Conservation (phyloP, 1,140 invertebrate genomes). For the Heliconius himera region DNA sequence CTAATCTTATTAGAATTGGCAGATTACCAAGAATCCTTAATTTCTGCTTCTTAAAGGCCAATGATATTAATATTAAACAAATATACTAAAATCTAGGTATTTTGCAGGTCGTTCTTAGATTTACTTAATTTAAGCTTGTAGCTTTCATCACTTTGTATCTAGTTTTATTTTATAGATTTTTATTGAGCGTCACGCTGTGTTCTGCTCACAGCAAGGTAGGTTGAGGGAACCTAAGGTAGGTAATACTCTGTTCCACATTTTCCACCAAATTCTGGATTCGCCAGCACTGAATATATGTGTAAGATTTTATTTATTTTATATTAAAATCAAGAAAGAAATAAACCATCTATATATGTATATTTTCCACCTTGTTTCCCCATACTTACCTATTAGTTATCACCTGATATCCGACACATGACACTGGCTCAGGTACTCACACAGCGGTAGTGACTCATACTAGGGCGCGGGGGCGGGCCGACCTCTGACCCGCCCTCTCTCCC, state of each 20-base stretch:
- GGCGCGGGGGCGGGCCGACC: conserved; percentile 28
- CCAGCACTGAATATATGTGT: too few relatives aligned
- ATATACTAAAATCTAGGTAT: not conserved
- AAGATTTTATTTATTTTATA: not conserved
- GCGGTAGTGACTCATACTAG: not conserved
- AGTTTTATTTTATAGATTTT: too few relatives aligned
- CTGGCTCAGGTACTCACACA: conserved; percentile 25
- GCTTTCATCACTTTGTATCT: too few relatives aligned
- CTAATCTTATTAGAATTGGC: not conserved
- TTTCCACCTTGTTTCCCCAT: not conserved
- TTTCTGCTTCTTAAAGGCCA: not conserved
- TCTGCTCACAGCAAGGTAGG: too few relatives aligned
- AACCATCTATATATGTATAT: not conserved
- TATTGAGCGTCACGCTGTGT: too few relatives aligned
- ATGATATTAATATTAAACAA: not conserved
- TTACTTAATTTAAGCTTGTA: not conserved
- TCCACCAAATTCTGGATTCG: too few relatives aligned
- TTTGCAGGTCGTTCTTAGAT: not conserved
- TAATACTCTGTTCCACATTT: too few relatives aligned
- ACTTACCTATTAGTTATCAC: not conserved
- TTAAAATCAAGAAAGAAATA: not conserved
- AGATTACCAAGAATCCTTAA: not conserved
- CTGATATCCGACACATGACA: conserved; percentile 10
- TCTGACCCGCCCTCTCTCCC: conserved; percentile 31
- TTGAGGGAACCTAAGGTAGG: too few relatives aligned